A percentile compares a stretch with the other conserved stretches of the same genome.
These are phyloP conservation scores for Idaea dimidiata DNA, from an alignment of 2,888 invertebrate species.

Conservation along the genomic window DNA sequence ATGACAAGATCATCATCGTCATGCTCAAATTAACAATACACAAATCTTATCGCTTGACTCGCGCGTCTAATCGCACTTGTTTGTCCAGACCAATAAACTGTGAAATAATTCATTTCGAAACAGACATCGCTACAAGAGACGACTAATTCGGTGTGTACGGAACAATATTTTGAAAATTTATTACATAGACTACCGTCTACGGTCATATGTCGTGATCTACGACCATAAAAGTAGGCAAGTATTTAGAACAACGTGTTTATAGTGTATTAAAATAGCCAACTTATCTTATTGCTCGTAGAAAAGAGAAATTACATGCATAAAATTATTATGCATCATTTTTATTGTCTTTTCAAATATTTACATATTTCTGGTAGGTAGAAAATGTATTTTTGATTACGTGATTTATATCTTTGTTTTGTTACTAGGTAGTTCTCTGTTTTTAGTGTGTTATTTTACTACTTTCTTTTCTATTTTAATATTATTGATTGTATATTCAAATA, in stretches of 20 bases:
- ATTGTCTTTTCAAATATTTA: slow-evolving; percentile 28
- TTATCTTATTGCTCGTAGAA: slow-evolving; percentile 45
- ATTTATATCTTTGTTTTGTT: slow-evolving; percentile 1
- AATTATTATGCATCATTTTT: slow-evolving; percentile 51
- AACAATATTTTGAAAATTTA: slow-evolving; percentile 53
- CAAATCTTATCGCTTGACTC: neutral
- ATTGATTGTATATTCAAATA: slow-evolving; percentile 4
- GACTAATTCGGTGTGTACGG: slow-evolving; percentile 18
- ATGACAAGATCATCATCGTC: no score
- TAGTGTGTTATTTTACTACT: neutral
- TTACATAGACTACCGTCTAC: slow-evolving; percentile 55
- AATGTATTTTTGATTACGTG: neutral
- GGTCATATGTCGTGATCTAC: slow-evolving; percentile 66
- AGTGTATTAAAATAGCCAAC: slow-evolving; percentile 56
- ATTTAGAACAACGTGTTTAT: slow-evolving; percentile 72
- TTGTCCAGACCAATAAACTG: neutral
- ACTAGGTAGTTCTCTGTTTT: neutral
- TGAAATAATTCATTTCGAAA: neutral
- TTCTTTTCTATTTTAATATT: neutral
- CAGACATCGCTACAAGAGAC: neutral
- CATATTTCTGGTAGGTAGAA: slow-evolving; percentile 13
- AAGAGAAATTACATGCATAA: slow-evolving; percentile 48
- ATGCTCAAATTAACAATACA: no score
- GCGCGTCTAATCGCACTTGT: neutral
- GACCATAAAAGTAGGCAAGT: slow-evolving; percentile 59